Conservation (phyloP, 2,888 invertebrate species). For the Cosmorhoe ocellata region DNA sequence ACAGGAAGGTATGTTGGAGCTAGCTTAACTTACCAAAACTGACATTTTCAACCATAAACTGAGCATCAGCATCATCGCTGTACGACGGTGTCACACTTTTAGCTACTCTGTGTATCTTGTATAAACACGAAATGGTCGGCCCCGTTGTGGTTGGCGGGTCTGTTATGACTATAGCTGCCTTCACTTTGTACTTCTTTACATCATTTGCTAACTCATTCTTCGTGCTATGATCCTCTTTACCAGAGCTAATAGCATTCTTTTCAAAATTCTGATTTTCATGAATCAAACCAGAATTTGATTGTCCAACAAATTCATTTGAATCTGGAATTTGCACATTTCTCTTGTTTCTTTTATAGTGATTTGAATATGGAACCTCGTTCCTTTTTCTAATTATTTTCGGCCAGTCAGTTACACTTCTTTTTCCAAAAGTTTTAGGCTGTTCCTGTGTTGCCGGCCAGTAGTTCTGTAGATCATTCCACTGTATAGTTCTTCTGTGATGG, state of each 20-base stretch:
- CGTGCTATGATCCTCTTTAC: constrained; percentile 46
- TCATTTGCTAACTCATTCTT: constrained; percentile 52
- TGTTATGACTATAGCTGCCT: constrained; percentile 48
- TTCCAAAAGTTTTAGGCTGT: constrained; percentile 51
- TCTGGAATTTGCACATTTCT: constrained; percentile 50
- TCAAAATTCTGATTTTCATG: constrained; percentile 51
- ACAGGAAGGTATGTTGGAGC: too few relatives aligned
- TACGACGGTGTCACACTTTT: constrained; percentile 68
- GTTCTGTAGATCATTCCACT: constrained; percentile 60
- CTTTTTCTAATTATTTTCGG: constrained; percentile 18
- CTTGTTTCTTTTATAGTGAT: constrained; percentile 49
- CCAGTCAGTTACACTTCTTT: constrained; percentile 50
- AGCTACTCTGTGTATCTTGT: constrained; percentile 65
- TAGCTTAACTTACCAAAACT: constrained; percentile 62
- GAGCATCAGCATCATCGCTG: constrained; percentile 61
- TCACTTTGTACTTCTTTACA: constrained; percentile 55
- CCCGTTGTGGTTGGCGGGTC: constrained; percentile 51
- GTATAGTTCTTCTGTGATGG: constrained; percentile 71
- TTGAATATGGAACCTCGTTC: constrained; percentile 26
- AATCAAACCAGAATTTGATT: constrained; percentile 42
- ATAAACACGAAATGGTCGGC: constrained; percentile 64
- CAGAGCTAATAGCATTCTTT: constrained; percentile 45
- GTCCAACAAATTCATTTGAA: constrained; percentile 53
- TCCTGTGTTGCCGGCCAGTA: constrained; percentile 54
- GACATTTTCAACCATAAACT: constrained; percentile 64